Base-by-base conservation (phyloP, 2,888 invertebrate genomes). In the Pristionchus arcanus region DNA sequence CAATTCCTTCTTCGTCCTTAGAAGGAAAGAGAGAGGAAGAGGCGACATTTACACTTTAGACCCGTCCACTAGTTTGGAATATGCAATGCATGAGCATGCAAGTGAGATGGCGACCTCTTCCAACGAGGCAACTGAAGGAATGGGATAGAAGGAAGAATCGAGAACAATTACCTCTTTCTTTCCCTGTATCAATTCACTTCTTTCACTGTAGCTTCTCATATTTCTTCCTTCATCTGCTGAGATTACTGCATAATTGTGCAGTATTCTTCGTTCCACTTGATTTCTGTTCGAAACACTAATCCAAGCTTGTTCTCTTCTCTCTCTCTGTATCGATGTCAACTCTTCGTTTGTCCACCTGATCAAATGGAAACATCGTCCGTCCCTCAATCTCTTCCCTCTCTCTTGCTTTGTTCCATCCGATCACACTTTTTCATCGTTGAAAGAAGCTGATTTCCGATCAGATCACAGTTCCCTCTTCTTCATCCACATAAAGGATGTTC, bases 341-440 rank as follows among this genome's bases (percentile, higher is more conserved):
- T 31, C 49, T 81, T 49, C 81, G 81, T 81, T 81, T 81, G 81
- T 81, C 81, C 81, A 81, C 81, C 81, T 81, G 81, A 81, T 81
- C 81, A 81, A 81, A 81, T 49, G 49, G 81, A 81, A 42, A 81
- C 81, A 81, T 81, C 49, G 34, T 21, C n/a, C 74, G 42, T 81
- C 81, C 81, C n/a, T 42, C 49, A 49, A 42, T 81, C 81, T 34
- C 49, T 49, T 37, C 81, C n/a, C 68, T 68, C 68, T 42, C 77
- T 49, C 81, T 49, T 53, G 37, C 81, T 81, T 81, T 53, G 49
- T 81, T 53, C 49, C 11, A 81, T 49, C 34, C 31, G 84, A 63
- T 84, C 84, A 25, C 59, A 49, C 84, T 59, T 84, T 28, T 84
- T 55, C 28, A 21, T 49, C 42, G n/a, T 7, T 16, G 9, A 28